Percentiles rank a stretch among this genome's conserved stretches.
phyloP scores from a whole-genome alignment of 2,888 invertebrate species.

The Tryphoninae sp. region DNA sequence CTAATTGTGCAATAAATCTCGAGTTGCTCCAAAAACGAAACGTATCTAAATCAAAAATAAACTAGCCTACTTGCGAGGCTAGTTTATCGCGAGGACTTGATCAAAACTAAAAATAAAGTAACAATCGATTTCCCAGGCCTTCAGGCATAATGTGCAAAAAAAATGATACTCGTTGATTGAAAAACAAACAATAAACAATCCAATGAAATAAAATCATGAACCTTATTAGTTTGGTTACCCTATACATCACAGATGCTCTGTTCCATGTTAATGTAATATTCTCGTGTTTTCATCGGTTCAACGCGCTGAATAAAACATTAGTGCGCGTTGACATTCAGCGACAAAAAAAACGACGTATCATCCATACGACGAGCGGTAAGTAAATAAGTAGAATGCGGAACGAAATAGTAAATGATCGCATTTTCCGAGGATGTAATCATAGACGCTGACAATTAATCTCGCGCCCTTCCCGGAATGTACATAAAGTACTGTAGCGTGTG shows the following conservation, averaged over 20 bases:
- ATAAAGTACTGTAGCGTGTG: background rate
- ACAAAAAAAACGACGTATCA: background rate
- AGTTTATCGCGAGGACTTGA: background rate
- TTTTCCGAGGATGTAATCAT: background rate
- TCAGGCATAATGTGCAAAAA: background rate
- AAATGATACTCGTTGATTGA: background rate
- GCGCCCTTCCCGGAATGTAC: background rate
- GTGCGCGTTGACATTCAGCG: background rate
- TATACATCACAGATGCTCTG: constrained; percentile 6
- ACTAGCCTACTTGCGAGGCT: background rate
- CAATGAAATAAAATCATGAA: background rate
- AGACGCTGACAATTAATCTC: background rate
- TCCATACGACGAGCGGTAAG: background rate
- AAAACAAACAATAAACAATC: constrained; percentile 8
- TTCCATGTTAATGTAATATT: constrained; percentile 3
- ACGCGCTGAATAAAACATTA: background rate
- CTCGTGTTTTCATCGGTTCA: background rate
- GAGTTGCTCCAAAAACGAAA: constrained; percentile 8
- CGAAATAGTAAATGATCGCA: background rate
- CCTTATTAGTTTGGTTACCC: background rate
- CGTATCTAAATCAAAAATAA: constrained; percentile 35
- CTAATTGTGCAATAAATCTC: constrained; percentile 3
- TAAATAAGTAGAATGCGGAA: background rate
- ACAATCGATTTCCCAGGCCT: constrained; percentile 18
- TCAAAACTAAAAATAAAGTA: constrained; percentile 19